A percentile compares a stretch with the other conserved stretches of the same genome.
phyloP scores from a whole-genome alignment of 1,140 invertebrate species.

The Drosophila suzukii region DNA sequence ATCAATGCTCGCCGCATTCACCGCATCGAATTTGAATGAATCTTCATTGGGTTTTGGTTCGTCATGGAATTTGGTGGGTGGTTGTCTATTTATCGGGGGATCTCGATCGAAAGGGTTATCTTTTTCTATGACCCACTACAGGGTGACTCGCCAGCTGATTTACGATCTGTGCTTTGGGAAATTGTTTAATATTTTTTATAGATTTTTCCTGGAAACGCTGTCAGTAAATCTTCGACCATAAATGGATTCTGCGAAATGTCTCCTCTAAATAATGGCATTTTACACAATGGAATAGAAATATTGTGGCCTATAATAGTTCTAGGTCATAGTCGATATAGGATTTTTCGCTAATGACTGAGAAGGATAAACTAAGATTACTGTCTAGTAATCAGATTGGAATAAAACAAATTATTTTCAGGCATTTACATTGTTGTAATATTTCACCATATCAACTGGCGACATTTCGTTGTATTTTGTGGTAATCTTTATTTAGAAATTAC shows the following conservation, averaged over 20 bases:
- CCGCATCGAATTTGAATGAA: conserved; percentile 40
- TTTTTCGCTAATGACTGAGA: neutral
- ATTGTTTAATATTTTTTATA: neutral
- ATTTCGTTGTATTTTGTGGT: neutral
- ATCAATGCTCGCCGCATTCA: conserved; percentile 27
- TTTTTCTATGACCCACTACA: neutral
- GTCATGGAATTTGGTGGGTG: conserved; percentile 35
- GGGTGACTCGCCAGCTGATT: neutral
- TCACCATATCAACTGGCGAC: neutral
- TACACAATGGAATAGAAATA: neutral
- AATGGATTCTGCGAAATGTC: neutral
- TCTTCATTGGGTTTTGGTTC: conserved; percentile 45
- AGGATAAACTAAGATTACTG: neutral
- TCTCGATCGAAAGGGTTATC: neutral
- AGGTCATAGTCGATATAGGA: no score
- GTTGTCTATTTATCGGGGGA: conserved; percentile 4
- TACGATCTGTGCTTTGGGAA: neutral
- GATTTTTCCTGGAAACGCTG: neutral
- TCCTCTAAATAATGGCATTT: conserved; percentile 2
- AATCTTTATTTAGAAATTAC: conserved; percentile 2
- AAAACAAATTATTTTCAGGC: neutral
- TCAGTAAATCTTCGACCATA: neutral
- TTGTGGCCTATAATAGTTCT: no score
- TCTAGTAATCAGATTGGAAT: neutral
- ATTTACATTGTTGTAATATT: conserved; percentile 1